Conservation (phyloP, 2,888 invertebrate genomes). For the Sepioteuthis lessoniana region DNA sequence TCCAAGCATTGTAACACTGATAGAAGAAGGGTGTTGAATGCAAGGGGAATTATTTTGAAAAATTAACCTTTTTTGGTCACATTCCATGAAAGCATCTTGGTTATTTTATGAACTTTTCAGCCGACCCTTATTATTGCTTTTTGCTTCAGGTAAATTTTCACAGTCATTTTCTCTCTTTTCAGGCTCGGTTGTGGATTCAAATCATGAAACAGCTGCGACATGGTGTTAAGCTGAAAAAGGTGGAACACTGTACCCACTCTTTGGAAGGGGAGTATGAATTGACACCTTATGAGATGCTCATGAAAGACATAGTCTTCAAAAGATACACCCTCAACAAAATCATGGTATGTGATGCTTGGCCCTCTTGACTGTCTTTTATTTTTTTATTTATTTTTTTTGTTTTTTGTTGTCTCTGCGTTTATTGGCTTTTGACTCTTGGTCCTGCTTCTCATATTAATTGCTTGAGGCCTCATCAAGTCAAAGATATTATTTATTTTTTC, state of each 20-base stretch:
- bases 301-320: slow-evolving; percentile 94
- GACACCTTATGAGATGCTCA: slow-evolving; percentile 95
- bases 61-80: too few species aligned
- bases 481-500: too few species aligned
- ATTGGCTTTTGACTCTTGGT: neutral
- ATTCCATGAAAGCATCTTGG: too few species aligned
- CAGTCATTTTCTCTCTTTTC: slow-evolving; percentile 58
- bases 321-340: slow-evolving; percentile 90
- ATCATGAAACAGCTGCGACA: slow-evolving; percentile 92
- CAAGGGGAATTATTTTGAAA: too few species aligned
- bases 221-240: slow-evolving; percentile 94
- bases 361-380: neutral
- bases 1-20: too few species aligned
- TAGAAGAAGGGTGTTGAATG: too few species aligned
- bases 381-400: too few species aligned
- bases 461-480: neutral
- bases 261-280: slow-evolving; percentile 87
- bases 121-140: too few species aligned
- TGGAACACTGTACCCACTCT: slow-evolving; percentile 78
- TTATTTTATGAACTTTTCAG: too few species aligned
- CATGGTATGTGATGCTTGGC: slow-evolving; percentile 70
- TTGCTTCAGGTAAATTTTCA: too few species aligned
- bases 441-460: neutral
- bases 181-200: slow-evolving; percentile 85
- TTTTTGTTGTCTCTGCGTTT: too few species aligned